phyloP scores from a whole-genome alignment of 2,888 invertebrate species.

The Halictus ligatus region DNA sequence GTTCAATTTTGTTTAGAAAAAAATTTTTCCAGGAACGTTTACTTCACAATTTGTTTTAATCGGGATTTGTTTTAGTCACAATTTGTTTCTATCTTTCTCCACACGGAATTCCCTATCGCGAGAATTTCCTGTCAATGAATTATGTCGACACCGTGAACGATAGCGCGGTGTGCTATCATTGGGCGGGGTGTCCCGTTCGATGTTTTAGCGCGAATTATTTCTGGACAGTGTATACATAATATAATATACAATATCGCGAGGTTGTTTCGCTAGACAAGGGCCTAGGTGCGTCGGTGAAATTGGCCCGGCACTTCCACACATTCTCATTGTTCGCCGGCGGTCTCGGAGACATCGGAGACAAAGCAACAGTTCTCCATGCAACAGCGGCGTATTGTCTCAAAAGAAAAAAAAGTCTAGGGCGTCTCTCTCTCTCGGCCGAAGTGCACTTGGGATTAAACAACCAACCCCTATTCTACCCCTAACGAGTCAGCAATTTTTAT shows the following conservation, averaged over 20 bases:
- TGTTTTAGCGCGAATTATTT: slow-evolving; percentile 8
- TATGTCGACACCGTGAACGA: slow-evolving; percentile 53
- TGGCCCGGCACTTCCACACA: slow-evolving; percentile 21
- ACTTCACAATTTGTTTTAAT: background rate
- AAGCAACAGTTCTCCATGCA: slow-evolving; percentile 72
- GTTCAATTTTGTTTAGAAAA: background rate
- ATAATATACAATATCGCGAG: background rate
- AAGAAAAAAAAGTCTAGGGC: slow-evolving; percentile 71
- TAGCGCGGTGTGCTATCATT: slow-evolving; percentile 31
- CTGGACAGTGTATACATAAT: background rate
- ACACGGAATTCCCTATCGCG: slow-evolving; percentile 41
- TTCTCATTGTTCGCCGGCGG: slow-evolving; percentile 35
- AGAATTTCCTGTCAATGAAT: slow-evolving; percentile 56
- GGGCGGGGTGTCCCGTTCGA: slow-evolving; percentile 8
- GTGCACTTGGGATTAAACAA: slow-evolving; percentile 77
- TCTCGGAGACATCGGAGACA: slow-evolving; percentile 48
- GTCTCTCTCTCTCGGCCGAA: slow-evolving; percentile 58
- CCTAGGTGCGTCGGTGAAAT: background rate
- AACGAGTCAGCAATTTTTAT: slow-evolving; percentile 58
- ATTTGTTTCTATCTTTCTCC: background rate
- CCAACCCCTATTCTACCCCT: slow-evolving; percentile 66
- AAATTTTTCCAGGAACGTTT: background rate
- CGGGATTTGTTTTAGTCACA: background rate
- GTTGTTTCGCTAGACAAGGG: background rate
- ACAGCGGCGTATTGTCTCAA: slow-evolving; percentile 73